phyloP scores from a whole-genome alignment of 92 coral and sea anemone genomes.

The Siderastrea radians region DNA sequence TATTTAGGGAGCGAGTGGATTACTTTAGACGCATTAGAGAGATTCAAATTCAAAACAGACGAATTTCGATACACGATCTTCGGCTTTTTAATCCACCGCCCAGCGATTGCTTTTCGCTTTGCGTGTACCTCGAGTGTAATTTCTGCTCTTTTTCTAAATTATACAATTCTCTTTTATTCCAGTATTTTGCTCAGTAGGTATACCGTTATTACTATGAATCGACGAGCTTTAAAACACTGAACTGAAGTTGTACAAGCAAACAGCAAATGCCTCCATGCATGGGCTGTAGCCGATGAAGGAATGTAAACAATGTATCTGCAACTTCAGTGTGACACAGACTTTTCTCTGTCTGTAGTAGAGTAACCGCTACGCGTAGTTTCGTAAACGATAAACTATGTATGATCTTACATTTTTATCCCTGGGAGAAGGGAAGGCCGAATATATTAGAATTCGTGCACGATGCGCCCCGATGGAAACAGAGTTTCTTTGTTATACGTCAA shows the following conservation, averaged over 20 bases:
- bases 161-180: neutral
- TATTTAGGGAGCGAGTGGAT: neutral
- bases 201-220: neutral
- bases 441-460: neutral
- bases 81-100: slow-evolving; percentile 23
- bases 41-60: slow-evolving; percentile 20
- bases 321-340: neutral
- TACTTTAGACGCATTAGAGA: neutral
- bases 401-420: neutral
- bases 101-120: neutral
- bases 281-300: slow-evolving; percentile 21
- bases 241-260: neutral
- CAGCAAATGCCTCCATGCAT: neutral
- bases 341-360: neutral
- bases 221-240: neutral
- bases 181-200: neutral
- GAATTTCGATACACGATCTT: neutral
- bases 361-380: neutral
- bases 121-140: neutral
- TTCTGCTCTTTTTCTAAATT: neutral
- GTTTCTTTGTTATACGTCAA: neutral
- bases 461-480: neutral
- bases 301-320: slow-evolving; percentile 40
- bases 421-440: neutral
- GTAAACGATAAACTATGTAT: neutral